Evolutionary conservation across 2,113 vertebrate genomes (phyloP).

Genomic region (Prinia subflava): DNA sequence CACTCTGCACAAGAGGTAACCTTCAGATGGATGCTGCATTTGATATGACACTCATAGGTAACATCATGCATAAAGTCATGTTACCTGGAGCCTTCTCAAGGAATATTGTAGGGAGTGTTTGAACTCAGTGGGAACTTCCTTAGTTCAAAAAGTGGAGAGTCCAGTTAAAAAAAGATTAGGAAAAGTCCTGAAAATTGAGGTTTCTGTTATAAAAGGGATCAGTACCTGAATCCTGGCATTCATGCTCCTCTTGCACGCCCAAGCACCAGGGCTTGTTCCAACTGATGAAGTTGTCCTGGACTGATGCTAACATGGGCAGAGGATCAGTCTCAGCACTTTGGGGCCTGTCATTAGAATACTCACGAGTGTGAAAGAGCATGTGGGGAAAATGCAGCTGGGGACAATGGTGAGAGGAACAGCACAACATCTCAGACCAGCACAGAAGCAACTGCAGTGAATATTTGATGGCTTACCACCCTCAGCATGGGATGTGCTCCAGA

Average conservation of each 20-base stretch:
- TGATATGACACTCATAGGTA: neutral
- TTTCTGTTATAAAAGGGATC: neutral
- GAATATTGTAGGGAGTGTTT: neutral
- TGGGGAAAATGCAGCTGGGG: neutral
- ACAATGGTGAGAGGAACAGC: neutral
- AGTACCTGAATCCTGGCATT: neutral
- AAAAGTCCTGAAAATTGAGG: neutral
- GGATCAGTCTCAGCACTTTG: fast-evolving
- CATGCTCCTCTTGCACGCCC: fast-evolving
- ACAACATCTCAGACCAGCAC: neutral
- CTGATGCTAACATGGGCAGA: fast-evolving
- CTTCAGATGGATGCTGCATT: neutral
- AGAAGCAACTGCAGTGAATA: neutral
- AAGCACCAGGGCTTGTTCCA: neutral
- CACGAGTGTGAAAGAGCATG: neutral
- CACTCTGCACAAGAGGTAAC: neutral
- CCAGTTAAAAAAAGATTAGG: neutral
- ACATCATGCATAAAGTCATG: neutral
- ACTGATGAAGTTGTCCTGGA: fast-evolving
- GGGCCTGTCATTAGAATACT: neutral
- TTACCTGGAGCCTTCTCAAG: neutral
- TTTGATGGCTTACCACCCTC: neutral
- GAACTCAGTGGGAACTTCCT: neutral
- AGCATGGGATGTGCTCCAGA: neutral
- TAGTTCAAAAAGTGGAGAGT: neutral